Conservation (phyloP, 2,113 vertebrate genomes). For the Macquaria australasica region DNA sequence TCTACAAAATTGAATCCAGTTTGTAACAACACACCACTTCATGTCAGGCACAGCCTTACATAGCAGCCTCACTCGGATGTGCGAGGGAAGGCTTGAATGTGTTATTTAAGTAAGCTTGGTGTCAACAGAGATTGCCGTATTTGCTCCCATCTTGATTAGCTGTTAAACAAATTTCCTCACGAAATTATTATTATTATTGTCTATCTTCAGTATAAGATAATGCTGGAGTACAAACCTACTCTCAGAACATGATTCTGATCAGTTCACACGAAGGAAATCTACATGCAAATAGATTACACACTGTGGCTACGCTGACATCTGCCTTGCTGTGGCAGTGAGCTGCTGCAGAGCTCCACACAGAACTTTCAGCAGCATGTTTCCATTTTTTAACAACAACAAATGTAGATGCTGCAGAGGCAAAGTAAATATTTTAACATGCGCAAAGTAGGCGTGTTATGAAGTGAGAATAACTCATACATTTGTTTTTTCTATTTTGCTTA, state of each 20-base stretch:
- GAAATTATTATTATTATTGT: background rate
- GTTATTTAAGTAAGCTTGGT: background rate
- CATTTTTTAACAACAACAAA: background rate
- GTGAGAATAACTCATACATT: background rate
- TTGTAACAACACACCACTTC: background rate
- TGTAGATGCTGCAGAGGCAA: background rate
- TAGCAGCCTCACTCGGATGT: background rate
- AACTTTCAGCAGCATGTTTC: background rate
- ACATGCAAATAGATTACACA: background rate
- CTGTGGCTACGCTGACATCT: background rate
- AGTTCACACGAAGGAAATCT: background rate
- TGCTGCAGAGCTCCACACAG: background rate
- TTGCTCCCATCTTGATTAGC: background rate
- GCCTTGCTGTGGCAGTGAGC: background rate
- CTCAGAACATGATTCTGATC: background rate
- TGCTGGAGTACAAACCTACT: background rate
- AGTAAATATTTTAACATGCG: background rate
- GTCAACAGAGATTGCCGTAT: background rate
- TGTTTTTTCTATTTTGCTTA: background rate
- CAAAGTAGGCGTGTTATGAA: background rate
- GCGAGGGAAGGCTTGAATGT: background rate
- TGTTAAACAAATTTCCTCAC: background rate
- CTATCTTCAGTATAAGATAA: background rate
- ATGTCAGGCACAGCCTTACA: background rate
- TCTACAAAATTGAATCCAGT: background rate